Conservation (phyloP, 2,888 invertebrate species). For the Pollenia griseotomentosa region DNA sequence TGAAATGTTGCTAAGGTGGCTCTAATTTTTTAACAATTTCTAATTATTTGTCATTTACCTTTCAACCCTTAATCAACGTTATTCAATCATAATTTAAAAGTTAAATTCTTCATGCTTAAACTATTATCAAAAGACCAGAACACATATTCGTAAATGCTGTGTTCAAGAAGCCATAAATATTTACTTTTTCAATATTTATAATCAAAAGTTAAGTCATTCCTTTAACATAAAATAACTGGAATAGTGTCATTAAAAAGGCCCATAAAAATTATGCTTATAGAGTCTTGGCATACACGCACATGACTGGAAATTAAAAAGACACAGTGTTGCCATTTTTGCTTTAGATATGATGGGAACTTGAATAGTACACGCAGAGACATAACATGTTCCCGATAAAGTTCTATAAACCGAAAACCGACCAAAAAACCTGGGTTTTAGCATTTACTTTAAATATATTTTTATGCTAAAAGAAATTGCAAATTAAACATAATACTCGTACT, state of each 20-base stretch:
- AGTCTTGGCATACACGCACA: constrained; percentile 45
- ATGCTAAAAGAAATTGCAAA: no score
- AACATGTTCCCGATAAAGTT: no score
- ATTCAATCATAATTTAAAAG: neutral
- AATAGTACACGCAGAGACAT: no score
- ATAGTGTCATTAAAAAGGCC: constrained; percentile 38
- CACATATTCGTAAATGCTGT: constrained; percentile 17
- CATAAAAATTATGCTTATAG: constrained; percentile 51
- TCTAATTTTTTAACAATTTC: neutral
- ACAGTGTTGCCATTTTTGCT: neutral
- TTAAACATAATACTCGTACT: no score
- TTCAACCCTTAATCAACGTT: no score
- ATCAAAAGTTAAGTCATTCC: constrained; percentile 6
- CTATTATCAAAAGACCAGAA: constrained; percentile 1
- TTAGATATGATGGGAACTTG: no score
- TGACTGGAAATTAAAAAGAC: constrained; percentile 54
- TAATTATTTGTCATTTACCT: neutral
- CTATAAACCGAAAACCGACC: no score
- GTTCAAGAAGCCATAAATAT: constrained; percentile 45
- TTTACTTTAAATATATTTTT: no score
- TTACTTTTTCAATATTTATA: constrained; percentile 36
- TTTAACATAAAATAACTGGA: neutral
- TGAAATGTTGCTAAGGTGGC: no score
- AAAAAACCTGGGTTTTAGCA: no score
- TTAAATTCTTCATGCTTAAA: constrained; percentile 12